Base-by-base conservation (phyloP, 2,888 invertebrate species). In the Oxytorus armatus region DNA sequence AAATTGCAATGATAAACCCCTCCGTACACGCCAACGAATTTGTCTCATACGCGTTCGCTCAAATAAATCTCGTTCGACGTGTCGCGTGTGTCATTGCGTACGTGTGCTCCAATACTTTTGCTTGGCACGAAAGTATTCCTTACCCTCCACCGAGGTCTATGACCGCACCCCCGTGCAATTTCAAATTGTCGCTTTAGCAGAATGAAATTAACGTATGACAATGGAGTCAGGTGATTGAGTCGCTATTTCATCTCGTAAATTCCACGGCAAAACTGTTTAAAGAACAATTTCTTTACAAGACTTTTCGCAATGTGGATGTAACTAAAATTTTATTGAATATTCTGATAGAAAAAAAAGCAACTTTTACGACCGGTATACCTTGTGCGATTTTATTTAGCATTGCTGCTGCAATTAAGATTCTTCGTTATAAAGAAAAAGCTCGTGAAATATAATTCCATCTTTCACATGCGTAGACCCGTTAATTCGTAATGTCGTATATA, bases 1-100 rank as follows among this genome's bases (percentile, higher is more conserved):
- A 91, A 91, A 91, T 91, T 91, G 90, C 86, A 89, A 90, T 90
- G 91, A 91, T 90, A 90, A 90, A 89, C 87, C n/a, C n/a, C n/a
- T n/a, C n/a, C 84, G 84, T 79, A 82, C 81, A 70, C 36, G 18
- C 70, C 29, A 59, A 59, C 47, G 29, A 57, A 59, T 70, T 59
- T 70, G 25, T 47, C 70, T 61, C 61, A 44, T 55, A 42, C 25
- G 33, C 65, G 65, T 57, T 65, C 29, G 25, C 36, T 47, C 39
- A 47, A 63, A 74, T 61, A n/a, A n/a, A 33, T 70, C 53, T 55
- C 44, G 66, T 55, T 74, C 53, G 66, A 63, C 66, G 69, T 75
- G 25, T 42, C 16, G 16, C 39, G 47, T 47, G 39, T 61, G 49
- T 25, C 49, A 44, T 25, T 11, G 16, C 68, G 39, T 68, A n/a